Conservation (phyloP, 2,113 vertebrate genomes). For the Actinemys pallida region DNA sequence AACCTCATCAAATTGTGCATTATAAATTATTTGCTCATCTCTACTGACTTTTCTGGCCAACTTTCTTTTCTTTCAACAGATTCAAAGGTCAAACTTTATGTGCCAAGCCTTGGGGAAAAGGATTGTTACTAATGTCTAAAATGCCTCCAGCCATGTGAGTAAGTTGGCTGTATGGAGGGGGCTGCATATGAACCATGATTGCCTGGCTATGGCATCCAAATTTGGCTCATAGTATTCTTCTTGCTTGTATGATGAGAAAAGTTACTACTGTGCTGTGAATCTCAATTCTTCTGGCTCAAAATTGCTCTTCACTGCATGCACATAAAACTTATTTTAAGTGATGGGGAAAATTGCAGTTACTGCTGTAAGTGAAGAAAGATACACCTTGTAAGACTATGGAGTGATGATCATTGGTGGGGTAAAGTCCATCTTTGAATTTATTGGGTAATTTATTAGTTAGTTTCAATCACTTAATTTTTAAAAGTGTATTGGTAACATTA, state of each 20-base stretch:
- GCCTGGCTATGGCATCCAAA: conserved; percentile 49
- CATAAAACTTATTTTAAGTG: neutral
- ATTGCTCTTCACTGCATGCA: neutral
- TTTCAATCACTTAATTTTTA: neutral
- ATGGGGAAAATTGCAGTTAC: neutral
- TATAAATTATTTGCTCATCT: neutral
- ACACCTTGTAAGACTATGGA: neutral
- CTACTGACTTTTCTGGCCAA: rapidly evolving
- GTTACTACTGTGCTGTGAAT: neutral
- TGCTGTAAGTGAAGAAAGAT: neutral
- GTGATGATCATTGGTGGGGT: neutral
- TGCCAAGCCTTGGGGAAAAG: neutral
- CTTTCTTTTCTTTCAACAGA: neutral
- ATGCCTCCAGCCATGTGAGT: conserved; percentile 15
- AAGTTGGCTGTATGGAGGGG: neutral
- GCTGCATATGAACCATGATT: neutral
- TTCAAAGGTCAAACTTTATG: neutral
- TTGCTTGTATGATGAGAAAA: neutral
- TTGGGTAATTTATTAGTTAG: neutral
- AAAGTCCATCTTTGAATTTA: neutral
- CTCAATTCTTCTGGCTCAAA: neutral
- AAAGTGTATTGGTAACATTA: too few species aligned
- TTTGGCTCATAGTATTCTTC: neutral
- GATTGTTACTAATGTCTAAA: neutral
- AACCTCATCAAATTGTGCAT: neutral